phyloP scores from a whole-genome alignment of 2,797 vertebrate genomes.

The Syngnathus acus region DNA sequence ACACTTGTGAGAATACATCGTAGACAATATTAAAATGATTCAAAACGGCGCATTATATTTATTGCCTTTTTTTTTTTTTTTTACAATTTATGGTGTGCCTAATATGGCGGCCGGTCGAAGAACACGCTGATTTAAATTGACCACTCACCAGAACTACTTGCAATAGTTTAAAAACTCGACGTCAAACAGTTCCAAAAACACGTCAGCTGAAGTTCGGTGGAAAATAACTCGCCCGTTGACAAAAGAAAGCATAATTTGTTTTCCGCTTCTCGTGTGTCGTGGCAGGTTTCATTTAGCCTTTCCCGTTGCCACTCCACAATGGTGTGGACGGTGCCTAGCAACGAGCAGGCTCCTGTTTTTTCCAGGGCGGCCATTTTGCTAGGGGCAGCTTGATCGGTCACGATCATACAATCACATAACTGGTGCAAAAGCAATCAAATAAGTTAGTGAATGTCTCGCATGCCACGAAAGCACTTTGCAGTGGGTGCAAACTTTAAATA shows the following conservation, averaged over 20 bases:
- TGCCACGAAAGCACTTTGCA: no score
- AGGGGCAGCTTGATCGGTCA: conserved; percentile 5
- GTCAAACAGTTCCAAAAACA: neutral
- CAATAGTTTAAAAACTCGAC: neutral
- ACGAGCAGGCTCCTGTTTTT: conserved; percentile 31
- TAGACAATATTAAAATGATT: neutral
- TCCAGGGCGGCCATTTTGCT: conserved; percentile 21
- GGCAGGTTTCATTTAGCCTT: neutral
- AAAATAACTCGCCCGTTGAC: neutral
- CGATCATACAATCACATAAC: no score
- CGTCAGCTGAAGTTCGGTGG: neutral
- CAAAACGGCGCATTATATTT: neutral
- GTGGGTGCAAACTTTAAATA: no score
- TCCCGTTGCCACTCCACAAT: conserved; percentile 1
- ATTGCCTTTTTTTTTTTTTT: neutral
- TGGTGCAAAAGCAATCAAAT: neutral
- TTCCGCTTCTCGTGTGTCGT: neutral
- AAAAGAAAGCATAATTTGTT: neutral
- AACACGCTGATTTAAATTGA: neutral
- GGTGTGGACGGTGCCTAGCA: conserved; percentile 53
- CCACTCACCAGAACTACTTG: neutral
- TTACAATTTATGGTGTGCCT: neutral
- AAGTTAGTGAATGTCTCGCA: no score
- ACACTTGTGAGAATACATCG: neutral
- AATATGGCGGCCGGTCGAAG: neutral